Conservation (phyloP, 2,888 invertebrate species). For the Drosophila meridionalis region DNA sequence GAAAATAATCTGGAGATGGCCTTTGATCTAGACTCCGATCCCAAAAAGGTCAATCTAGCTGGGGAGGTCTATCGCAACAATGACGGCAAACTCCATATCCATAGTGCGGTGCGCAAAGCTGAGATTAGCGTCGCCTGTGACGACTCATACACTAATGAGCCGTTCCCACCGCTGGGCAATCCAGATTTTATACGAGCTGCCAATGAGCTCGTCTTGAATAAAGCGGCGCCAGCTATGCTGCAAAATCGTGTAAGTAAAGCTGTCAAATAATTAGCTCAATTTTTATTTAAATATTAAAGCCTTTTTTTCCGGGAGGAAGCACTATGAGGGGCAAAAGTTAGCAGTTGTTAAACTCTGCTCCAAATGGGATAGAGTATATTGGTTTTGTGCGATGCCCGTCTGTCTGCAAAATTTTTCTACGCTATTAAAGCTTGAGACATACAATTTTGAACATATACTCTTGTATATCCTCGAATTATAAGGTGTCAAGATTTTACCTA, state of each 20-base stretch:
- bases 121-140: constrained; percentile 35
- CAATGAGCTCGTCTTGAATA: constrained; percentile 44
- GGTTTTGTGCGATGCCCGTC: no score
- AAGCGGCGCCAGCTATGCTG: constrained; percentile 19
- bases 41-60: constrained; percentile 44
- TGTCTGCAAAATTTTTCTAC: no score
- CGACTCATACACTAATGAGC: constrained; percentile 26
- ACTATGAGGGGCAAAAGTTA: neutral
- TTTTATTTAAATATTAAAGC: neutral
- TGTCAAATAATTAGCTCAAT: neutral
- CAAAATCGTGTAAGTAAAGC: constrained; percentile 44
- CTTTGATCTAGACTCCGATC: constrained; percentile 31
- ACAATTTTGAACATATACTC: no score
- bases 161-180: constrained; percentile 45
- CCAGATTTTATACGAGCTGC: constrained; percentile 35
- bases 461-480: no score
- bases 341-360: neutral
- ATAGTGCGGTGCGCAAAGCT: constrained; percentile 44
- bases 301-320: neutral
- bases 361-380: no score
- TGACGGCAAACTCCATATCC: constrained; percentile 21
- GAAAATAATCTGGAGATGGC: constrained; percentile 15
- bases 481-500: no score
- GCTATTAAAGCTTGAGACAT: no score
- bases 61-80: constrained; percentile 26